These are phyloP conservation scores for Adelges cooleyi DNA, from an alignment of 1,140 invertebrate genomes.

Conservation along the genomic window DNA sequence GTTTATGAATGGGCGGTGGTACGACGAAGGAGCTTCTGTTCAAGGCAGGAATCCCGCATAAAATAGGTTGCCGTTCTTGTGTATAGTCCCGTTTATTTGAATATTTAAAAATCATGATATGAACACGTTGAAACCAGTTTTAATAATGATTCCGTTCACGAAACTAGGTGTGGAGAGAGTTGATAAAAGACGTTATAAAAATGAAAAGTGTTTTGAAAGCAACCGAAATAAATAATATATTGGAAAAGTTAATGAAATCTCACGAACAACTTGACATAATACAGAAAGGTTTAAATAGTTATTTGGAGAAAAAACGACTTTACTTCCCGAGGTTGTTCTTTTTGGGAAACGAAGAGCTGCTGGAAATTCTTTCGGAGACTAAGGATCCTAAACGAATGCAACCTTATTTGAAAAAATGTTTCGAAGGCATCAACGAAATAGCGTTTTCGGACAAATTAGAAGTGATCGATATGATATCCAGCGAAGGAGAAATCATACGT, in stretches of 20 bases:
- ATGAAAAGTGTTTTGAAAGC: conserved; percentile 75
- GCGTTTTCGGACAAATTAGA: conserved; percentile 74
- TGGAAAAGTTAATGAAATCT: conserved; percentile 79
- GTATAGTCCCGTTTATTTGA: too few relatives aligned
- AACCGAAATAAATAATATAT: conserved; percentile 83
- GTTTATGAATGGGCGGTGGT: too few relatives aligned
- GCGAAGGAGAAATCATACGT: conserved; percentile 73
- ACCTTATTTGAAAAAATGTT: conserved; percentile 93
- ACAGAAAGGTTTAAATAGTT: conserved; percentile 83
- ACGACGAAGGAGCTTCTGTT: too few relatives aligned
- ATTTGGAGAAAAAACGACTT: conserved; percentile 88
- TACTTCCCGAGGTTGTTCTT: conserved; percentile 96
- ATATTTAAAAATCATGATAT: too few relatives aligned
- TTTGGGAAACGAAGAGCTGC: conserved; percentile 88
- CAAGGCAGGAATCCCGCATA: too few relatives aligned
- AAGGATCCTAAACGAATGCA: conserved; percentile 90
- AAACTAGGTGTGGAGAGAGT: conserved; percentile 73
- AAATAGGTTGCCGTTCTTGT: too few relatives aligned
- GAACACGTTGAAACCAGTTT: too few relatives aligned
- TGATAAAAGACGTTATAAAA: conserved; percentile 73
- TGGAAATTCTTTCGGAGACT: conserved; percentile 92
- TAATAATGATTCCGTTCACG: neutral
- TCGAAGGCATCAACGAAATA: conserved; percentile 79
- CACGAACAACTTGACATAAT: conserved; percentile 77
- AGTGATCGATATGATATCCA: conserved; percentile 80